Conservation (phyloP, 2,888 invertebrate species). For the Hemistola chrysoprasaria region DNA sequence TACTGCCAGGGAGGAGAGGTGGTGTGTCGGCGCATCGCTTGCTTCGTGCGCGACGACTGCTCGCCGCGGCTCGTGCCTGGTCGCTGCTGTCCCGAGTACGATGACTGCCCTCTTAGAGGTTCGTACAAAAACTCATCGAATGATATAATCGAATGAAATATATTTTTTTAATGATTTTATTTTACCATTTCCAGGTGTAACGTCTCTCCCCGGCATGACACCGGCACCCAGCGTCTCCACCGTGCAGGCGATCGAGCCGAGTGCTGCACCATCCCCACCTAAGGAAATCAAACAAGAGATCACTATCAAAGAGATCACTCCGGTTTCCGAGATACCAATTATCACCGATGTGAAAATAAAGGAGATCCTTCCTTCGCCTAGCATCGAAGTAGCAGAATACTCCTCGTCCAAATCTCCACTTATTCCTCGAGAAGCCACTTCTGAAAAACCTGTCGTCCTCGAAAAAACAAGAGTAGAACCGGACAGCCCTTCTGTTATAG, state of each 20-base stretch:
- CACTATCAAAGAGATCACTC: slow-evolving; percentile 84
- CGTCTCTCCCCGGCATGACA: slow-evolving; percentile 53
- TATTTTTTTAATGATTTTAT: too few relatives aligned
- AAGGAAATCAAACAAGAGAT: slow-evolving; percentile 63
- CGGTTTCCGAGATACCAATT: slow-evolving; percentile 73
- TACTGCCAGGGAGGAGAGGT: slow-evolving; percentile 91
- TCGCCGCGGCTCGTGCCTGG: slow-evolving; percentile 87
- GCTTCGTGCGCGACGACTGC: slow-evolving; percentile 89
- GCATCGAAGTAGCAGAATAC: slow-evolving; percentile 64
- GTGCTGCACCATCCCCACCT: slow-evolving; percentile 9
- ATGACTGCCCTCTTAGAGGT: slow-evolving; percentile 89
- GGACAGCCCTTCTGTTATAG: slow-evolving; percentile 50
- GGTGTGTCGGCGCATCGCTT: slow-evolving; percentile 88
- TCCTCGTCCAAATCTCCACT: slow-evolving; percentile 70
- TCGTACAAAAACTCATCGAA: too few relatives aligned
- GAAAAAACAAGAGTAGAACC: slow-evolving; percentile 48
- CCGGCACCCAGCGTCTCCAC: slow-evolving; percentile 43
- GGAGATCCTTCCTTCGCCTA: slow-evolving; percentile 66
- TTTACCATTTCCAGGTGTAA: slow-evolving; percentile 55
- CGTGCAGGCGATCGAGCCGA: slow-evolving; percentile 34
- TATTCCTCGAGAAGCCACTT: slow-evolving; percentile 67
- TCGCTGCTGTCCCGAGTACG: slow-evolving; percentile 91
- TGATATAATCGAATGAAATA: too few relatives aligned
- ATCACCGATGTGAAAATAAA: slow-evolving; percentile 73
- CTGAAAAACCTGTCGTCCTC: slow-evolving; percentile 46